phyloP scores from a whole-genome alignment of 2,113 vertebrate genomes.

The Tapirus terrestris region DNA sequence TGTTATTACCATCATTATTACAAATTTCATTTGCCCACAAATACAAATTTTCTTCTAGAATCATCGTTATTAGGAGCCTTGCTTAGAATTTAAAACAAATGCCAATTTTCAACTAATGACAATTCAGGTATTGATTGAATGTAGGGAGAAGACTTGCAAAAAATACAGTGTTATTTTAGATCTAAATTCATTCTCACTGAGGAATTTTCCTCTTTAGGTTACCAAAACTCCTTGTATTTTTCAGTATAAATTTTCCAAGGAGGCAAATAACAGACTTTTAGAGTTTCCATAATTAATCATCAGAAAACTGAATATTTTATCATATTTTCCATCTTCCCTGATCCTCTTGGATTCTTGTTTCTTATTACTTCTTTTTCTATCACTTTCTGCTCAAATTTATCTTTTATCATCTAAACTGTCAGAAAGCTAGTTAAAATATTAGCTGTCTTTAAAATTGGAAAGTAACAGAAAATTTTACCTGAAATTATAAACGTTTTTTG shows the following conservation, averaged over 20 bases:
- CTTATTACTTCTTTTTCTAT: background rate
- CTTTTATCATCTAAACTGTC: background rate
- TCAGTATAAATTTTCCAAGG: background rate
- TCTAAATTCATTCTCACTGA: background rate
- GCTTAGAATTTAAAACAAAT: background rate
- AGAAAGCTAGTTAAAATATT: background rate
- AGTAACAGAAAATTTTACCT: background rate
- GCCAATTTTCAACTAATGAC: background rate
- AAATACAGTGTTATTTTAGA: background rate
- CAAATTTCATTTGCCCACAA: background rate
- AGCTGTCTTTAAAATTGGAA: background rate
- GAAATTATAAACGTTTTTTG: background rate
- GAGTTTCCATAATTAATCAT: background rate
- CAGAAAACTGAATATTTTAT: background rate
- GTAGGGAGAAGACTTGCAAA: background rate
- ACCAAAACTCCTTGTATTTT: background rate
- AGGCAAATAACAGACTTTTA: background rate
- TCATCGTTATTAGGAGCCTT: background rate
- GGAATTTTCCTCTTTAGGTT: background rate
- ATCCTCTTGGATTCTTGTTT: background rate
- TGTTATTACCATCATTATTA: background rate
- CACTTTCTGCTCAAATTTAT: background rate
- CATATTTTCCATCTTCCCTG: background rate
- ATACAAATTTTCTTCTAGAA: background rate
- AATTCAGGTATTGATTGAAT: background rate